A percentile compares a stretch with the other conserved stretches of the same genome.
Evolutionary conservation across 2,797 vertebrate genomes (phyloP).

Genomic region (Pseudochromis fuscus): DNA sequence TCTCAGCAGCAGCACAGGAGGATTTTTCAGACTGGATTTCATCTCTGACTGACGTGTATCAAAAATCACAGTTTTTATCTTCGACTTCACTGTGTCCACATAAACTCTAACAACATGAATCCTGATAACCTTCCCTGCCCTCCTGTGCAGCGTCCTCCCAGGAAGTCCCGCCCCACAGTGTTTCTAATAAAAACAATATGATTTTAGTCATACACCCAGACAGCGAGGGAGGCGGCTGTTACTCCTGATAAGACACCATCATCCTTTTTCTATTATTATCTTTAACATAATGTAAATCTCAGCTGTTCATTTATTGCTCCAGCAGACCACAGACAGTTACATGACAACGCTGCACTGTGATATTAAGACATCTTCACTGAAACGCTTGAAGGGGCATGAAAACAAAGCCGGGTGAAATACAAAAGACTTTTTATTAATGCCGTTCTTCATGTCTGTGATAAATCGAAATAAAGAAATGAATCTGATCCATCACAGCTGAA

Average conservation of each 20-base stretch:
- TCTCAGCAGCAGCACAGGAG: neutral
- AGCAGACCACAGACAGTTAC: neutral
- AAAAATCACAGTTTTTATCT: neutral
- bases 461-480: slow-evolving; percentile 10
- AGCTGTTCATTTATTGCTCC: slow-evolving; percentile 13
- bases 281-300: neutral
- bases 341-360: neutral
- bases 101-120: neutral
- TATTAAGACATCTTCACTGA: neutral
- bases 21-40: neutral
- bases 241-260: neutral
- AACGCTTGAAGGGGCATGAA: neutral
- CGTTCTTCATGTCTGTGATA: neutral
- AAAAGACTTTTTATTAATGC: neutral
- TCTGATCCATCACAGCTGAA: neutral
- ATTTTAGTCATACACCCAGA: neutral
- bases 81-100: too few species aligned
- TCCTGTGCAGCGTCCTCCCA: neutral
- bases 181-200: neutral
- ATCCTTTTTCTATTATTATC: neutral
- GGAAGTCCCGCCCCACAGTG: neutral
- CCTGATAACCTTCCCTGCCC: neutral
- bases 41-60: neutral
- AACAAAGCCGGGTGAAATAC: neutral
- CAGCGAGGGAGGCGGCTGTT: neutral